These are phyloP conservation scores for Theretra japonica DNA, from an alignment of 2,888 invertebrate species.

Conservation along the genomic window DNA sequence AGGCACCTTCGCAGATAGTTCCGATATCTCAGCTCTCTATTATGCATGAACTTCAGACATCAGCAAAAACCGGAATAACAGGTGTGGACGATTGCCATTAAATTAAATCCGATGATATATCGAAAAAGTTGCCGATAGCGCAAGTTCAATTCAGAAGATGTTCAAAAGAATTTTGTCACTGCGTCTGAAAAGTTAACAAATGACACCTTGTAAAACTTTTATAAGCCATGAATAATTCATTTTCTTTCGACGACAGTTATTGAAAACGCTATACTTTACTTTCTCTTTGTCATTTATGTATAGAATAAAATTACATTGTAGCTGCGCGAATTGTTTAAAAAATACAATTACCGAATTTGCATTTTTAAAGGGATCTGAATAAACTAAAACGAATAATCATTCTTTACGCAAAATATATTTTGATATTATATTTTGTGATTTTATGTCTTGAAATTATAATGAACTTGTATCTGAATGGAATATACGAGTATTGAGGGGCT, in stretches of 20 bases:
- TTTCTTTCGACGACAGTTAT: conserved; percentile 48
- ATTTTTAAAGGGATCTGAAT: conserved; percentile 18
- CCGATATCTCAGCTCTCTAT: conserved; percentile 25
- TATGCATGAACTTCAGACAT: conserved; percentile 25
- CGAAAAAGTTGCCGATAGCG: conserved; percentile 54
- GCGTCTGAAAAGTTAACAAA: conserved; percentile 55
- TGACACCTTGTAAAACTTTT: conserved; percentile 57
- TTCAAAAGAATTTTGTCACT: conserved; percentile 50
- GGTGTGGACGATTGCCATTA: conserved; percentile 37
- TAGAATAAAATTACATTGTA: conserved; percentile 34
- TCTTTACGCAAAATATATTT: conserved; percentile 16
- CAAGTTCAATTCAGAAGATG: conserved; percentile 49
- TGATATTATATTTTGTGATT: conserved; percentile 6
- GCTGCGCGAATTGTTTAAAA: conserved; percentile 19
- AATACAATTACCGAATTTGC: conserved; percentile 23
- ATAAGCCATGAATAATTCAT: conserved; percentile 56
- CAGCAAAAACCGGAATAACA: conserved; percentile 19
- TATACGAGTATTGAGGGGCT: not conserved
- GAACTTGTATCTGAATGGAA: not conserved
- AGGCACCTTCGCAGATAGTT: conserved; percentile 30
- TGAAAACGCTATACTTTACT: conserved; percentile 47
- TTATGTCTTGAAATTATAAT: not conserved
- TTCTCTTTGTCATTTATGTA: conserved; percentile 43
- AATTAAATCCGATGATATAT: conserved; percentile 59
- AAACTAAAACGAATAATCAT: conserved; percentile 8